Base-by-base conservation (phyloP, 2,888 invertebrate species). In the Pyrocoelia pectoralis region DNA sequence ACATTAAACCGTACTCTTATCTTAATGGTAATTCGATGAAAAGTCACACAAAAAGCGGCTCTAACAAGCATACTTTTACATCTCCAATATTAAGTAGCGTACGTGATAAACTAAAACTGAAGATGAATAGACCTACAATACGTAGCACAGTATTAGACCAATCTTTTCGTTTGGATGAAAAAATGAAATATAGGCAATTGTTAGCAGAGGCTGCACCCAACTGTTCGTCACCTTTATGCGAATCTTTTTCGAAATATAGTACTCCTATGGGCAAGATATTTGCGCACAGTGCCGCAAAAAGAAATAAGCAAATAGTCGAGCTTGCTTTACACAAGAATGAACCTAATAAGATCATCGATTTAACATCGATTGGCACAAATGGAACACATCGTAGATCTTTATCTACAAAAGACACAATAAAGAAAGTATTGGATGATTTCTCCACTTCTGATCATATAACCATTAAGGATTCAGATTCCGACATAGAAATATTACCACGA, bases 151-250 rank as follows among this genome's bases (percentile, higher is more conserved):
- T 82, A 53, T 73, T 85, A 38, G 81, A 84, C 28, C 84, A 85
- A 75, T 83, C 85, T 56, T 84, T 85, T 68, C 83, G 86, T 75
- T 79, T 87, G 72, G 84, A 86, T 69, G 86, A 87, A 67, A 87
- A 86, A 72, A 81, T 79, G 71, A 83, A 82, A 72, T 87, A 87
- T 69, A 83, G 83, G 70, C 84, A 86, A 74, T 73, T 87, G 41
- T 82, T 88, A 33, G 82, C 80, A 52, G 79, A 80, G 70, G 82
- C 83, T 3, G 75, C 72, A 18, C 53, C 67, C 28, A 67, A 57
- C 13, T n/a, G 52, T 62, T 52, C 69, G 43, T 65, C 57, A 56
- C 55, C 65, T 56, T 57, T 70, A 24, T 66, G 69, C 12, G 66
- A 68, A 38, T 72, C 76, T 1, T 72, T 71, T 48, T 72, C 75